Base-by-base conservation (phyloP, 2,113 vertebrate species). In the Antigone vipio region DNA sequence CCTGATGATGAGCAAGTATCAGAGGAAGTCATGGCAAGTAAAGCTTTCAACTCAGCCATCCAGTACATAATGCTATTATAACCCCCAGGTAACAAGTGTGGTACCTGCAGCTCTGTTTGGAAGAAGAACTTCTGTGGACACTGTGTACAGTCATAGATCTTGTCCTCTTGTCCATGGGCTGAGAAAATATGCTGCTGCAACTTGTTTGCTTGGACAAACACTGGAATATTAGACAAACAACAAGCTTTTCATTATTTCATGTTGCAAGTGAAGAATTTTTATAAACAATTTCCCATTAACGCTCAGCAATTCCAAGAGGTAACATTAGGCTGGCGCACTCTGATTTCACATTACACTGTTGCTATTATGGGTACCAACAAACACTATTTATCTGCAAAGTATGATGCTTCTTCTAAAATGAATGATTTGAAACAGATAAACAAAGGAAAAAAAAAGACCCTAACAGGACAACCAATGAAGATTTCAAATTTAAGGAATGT, bases 41-140 rank as follows among this genome's bases (percentile, higher is more conserved):
- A 88, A 80, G 21, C 49, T 60, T 59, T 62, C 44, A 93, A 77
- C 32, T 79, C 82, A 92, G 75, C 64, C 77, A 64, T 66, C 60
- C 95, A 94, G 96, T 15, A 78, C 69, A 79, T 45, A 94, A 91
- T 32, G 27, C n/a, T 85, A 45, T 92, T 73, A 84, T 78, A 95
- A 67, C 29, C 63, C 63, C 45, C 12, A 64, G n/a, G 83, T 91
- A 80, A 38, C 17, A 89, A 95, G 63, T 66, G 69, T 73, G 52
- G 93, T 98, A 99, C 99, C 99, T 99, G 99, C 98, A 99, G 98
- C 98, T 99, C 99, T 96, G 99, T 99, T 98, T 99, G 99, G 98
- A 99, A 99, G 98, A 99, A 99, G 98, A 99, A 99, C 99, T 99
- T 99, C 98, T 99, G 99, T 34, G 99, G 99, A 95, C 99, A 99